Evolutionary conservation across 2,888 invertebrate genomes (phyloP), one percentile per base, ranked within the genome.

Genomic region (Microchrysa polita): DNA sequence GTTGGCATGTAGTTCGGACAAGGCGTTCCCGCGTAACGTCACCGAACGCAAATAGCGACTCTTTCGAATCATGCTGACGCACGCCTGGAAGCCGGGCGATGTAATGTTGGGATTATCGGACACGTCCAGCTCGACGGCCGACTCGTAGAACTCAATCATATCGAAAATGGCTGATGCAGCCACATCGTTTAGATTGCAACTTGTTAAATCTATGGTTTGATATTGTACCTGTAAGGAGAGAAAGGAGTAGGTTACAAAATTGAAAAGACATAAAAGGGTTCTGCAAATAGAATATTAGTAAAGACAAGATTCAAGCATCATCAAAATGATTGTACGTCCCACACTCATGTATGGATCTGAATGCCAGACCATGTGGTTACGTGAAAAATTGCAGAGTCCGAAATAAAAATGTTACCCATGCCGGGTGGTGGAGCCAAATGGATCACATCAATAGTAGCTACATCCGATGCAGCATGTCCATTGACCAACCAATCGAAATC

Each of bases 61-160:
- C 74, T 81, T 81, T 67, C 82, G 82, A 22, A 85, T 80, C 84
- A 85, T 84, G 73, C 82, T 82, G 9, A 80, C 81, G 77, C 94
- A 93, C 0, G 94, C 91, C 81, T 92, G 91, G 95, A 95, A 96
- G 10, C 95, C 95, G 55, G 93, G 86, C 60, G 89, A 87, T 73
- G 92, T 92, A 83, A 95, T 92, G 78, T 88, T 88, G 74, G 90
- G 87, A 83, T 94, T 95, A 67, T 90, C 91, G 42, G 92, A 91
- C 77, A 96, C 90, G 82, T 92, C 91, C 76, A 96, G 84, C 77
- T 90, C 88, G 76, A 88, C 87, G 0, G 93, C 89, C 59, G 95
- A 93, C 82, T 96, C 95, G 83, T 96, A 96, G 83, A 93, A 96
- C 82, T 96, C 96, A 76, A 96, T 88, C 93, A 96, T 95, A 83